Percentiles rank a stretch among this genome's conserved stretches.
Evolutionary conservation across 35 echinoderm and acorn worm species (phyloP).

Genomic region (Hemicentrotus pulcherrimus): DNA sequence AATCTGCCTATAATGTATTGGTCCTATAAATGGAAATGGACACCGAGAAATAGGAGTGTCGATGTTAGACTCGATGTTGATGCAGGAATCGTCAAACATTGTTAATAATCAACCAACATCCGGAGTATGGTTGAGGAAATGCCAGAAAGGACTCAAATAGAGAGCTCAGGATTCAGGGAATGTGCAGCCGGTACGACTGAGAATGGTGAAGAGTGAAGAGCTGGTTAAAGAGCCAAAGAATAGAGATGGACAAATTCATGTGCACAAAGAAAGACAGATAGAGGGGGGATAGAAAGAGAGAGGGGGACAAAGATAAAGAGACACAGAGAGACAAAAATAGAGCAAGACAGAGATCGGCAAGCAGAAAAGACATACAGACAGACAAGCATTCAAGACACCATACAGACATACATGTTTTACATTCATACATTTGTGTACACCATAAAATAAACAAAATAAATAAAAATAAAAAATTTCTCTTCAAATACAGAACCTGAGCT

Average conservation of each 20-base stretch:
- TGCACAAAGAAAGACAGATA: background rate
- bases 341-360: background rate
- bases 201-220: background rate
- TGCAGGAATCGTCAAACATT: background rate
- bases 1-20: background rate
- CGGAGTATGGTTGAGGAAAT: background rate
- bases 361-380: background rate
- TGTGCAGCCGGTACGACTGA: background rate
- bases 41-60: background rate
- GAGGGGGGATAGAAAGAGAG: background rate
- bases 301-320: background rate
- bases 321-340: background rate
- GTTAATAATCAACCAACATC: constrained; percentile 18
- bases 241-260: background rate
- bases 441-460: too few relatives aligned
- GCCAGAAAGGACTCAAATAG: background rate
- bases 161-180: background rate
- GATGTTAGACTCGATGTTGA: background rate
- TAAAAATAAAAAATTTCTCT: too few relatives aligned
- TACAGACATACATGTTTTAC: too few relatives aligned
- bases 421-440: too few relatives aligned
- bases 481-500: too few relatives aligned
- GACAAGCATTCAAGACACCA: background rate
- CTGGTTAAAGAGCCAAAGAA: background rate
- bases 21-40: background rate